These are phyloP conservation scores for Leptinotarsa undecemlineata DNA, from an alignment of 1,140 invertebrate species.

Conservation along the genomic window DNA sequence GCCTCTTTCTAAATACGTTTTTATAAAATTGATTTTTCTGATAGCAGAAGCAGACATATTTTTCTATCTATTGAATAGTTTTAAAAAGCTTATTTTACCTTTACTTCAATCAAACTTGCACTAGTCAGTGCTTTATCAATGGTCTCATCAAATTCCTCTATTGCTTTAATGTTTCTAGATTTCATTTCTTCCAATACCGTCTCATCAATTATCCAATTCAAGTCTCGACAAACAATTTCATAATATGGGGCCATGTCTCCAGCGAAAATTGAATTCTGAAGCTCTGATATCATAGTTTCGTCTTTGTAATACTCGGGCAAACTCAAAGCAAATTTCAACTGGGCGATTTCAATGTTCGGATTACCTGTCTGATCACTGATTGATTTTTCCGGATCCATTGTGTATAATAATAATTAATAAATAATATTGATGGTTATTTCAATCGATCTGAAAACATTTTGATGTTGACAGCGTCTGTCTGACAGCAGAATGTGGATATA, in stretches of 20 bases:
- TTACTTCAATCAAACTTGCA: slow-evolving; percentile 80
- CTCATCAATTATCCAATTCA: slow-evolving; percentile 78
- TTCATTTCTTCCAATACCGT: slow-evolving; percentile 78
- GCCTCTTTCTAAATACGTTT: no score
- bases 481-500: no score
- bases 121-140: slow-evolving; percentile 92
- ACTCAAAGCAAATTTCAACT: slow-evolving; percentile 80
- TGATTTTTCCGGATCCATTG: neutral
- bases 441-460: no score
- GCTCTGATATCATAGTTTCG: slow-evolving; percentile 63
- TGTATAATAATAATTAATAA: no score
- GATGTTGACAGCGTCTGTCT: no score
- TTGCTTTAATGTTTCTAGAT: slow-evolving; percentile 75
- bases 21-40: no score
- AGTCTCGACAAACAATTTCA: slow-evolving; percentile 78
- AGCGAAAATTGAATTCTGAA: slow-evolving; percentile 75
- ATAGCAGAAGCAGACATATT: no score
- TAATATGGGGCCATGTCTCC: slow-evolving; percentile 96
- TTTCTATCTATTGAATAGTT: no score
- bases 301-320: slow-evolving; percentile 68
- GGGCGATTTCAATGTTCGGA: slow-evolving; percentile 39
- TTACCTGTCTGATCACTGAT: slow-evolving; percentile 19
- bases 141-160: slow-evolving; percentile 80
- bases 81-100: neutral
- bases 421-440: no score